Percentiles rank a stretch among this genome's conserved stretches.
Conservation (phyloP, 2,797 vertebrate species). For the Gymnopithys bicolor region DNA sequence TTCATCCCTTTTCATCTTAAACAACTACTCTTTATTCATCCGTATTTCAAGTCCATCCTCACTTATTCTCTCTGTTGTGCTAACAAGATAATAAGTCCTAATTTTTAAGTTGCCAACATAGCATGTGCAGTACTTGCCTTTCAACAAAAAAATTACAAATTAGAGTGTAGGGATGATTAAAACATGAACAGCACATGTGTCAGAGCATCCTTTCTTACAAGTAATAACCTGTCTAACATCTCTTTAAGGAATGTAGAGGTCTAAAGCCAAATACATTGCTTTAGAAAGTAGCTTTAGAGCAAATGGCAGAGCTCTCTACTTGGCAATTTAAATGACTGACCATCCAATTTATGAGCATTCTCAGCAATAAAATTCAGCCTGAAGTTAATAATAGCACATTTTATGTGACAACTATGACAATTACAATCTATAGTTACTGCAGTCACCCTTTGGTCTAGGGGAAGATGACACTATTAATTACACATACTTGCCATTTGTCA, state of each 20-base stretch:
- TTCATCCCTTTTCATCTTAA: conserved; percentile 39
- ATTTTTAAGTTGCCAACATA: conserved; percentile 26
- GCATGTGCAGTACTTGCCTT: conserved; percentile 15
- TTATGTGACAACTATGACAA: conserved; percentile 90
- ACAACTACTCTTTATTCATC: conserved; percentile 21
- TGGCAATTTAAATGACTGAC: conserved; percentile 89
- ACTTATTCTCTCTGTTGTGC: neutral
- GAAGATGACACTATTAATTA: conserved; percentile 85
- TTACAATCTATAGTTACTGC: conserved; percentile 86
- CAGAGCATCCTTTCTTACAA: conserved; percentile 68
- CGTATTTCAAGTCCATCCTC: conserved; percentile 20
- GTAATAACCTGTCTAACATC: conserved; percentile 74
- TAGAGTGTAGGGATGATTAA: conserved; percentile 60
- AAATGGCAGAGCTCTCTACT: conserved; percentile 74
- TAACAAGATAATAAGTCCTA: conserved; percentile 8
- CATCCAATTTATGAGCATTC: conserved; percentile 86
- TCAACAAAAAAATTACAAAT: conserved; percentile 59
- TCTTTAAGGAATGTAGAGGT: conserved; percentile 78
- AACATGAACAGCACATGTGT: conserved; percentile 63
- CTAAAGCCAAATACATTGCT: conserved; percentile 81
- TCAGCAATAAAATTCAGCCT: conserved; percentile 86
- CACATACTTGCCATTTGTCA: conserved; percentile 83
- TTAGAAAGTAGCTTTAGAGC: conserved; percentile 75
- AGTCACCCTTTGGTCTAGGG: conserved; percentile 79
- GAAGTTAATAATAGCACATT: conserved; percentile 91